These are phyloP conservation scores for Anser brachyrhynchus DNA, from an alignment of 2,113 vertebrate species.

Conservation along the genomic window DNA sequence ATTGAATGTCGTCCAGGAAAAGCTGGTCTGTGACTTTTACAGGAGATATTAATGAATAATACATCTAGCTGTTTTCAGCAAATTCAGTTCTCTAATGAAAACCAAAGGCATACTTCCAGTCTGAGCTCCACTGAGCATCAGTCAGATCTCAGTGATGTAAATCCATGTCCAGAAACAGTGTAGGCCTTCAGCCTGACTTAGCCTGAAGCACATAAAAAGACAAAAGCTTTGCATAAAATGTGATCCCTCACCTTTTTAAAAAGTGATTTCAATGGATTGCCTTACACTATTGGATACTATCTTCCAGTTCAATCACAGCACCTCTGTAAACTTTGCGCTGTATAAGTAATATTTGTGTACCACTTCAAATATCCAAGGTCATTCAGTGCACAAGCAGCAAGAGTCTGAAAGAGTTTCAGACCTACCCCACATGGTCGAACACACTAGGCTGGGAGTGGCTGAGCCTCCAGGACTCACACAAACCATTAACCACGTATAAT, in stretches of 20 bases:
- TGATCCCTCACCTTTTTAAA: background rate
- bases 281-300: background rate
- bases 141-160: background rate
- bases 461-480: background rate
- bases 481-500: accelerated
- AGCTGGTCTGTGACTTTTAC: background rate
- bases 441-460: background rate
- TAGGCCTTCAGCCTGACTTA: background rate
- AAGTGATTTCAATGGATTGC: background rate
- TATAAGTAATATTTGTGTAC: background rate
- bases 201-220: background rate
- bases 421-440: accelerated
- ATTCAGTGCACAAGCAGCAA: background rate
- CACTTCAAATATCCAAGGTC: background rate
- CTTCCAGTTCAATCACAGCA: background rate
- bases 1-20: background rate
- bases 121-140: background rate
- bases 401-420: background rate
- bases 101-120: background rate
- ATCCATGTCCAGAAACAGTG: accelerated
- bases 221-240: background rate
- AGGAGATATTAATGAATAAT: slow-evolving; percentile 1
- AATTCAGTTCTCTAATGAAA: background rate
- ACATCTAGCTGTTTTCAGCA: background rate
- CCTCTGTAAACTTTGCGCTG: background rate